phyloP scores from a whole-genome alignment of 2,797 vertebrate species.

The Schizopygopsis malacanthus region DNA sequence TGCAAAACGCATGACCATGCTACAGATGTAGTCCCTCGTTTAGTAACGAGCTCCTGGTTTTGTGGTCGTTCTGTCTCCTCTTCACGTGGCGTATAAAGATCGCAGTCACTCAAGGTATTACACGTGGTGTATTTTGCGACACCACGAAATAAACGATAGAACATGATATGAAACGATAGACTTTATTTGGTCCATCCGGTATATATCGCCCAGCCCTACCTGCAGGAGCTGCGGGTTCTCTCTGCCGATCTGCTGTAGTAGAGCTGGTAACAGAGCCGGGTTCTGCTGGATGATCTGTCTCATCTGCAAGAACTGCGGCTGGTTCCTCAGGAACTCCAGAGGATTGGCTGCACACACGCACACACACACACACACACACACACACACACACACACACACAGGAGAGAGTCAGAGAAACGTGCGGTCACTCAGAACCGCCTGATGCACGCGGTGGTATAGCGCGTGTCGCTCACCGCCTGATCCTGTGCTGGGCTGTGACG shows the following conservation, averaged over 20 bases:
- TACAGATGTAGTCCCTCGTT: no score
- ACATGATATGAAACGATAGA: no score
- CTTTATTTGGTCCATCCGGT: no score
- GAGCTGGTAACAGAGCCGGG: constrained; percentile 89
- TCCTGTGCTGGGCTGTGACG: constrained; percentile 69
- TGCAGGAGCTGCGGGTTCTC: constrained; percentile 95
- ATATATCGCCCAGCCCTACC: constrained; percentile 69
- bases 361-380: neutral
- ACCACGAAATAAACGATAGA: no score
- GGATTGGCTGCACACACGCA: constrained; percentile 86
- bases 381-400: neutral
- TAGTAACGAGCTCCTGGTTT: no score
- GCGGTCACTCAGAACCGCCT: neutral
- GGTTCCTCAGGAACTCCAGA: constrained; percentile 92
- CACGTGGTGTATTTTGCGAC: no score
- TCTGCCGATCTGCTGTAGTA: constrained; percentile 93
- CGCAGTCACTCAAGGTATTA: no score
- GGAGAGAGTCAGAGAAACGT: neutral
- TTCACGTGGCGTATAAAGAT: no score
- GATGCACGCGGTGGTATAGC: no score
- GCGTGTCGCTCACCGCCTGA: constrained; percentile 81
- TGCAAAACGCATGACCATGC: no score
- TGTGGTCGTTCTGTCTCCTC: no score
- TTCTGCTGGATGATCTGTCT: constrained; percentile 98
- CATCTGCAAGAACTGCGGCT: constrained; percentile 96